Evolutionary conservation across 2,888 invertebrate genomes (phyloP), one percentile per base, ranked within the genome.

Genomic region (Hecatera dysodea): DNA sequence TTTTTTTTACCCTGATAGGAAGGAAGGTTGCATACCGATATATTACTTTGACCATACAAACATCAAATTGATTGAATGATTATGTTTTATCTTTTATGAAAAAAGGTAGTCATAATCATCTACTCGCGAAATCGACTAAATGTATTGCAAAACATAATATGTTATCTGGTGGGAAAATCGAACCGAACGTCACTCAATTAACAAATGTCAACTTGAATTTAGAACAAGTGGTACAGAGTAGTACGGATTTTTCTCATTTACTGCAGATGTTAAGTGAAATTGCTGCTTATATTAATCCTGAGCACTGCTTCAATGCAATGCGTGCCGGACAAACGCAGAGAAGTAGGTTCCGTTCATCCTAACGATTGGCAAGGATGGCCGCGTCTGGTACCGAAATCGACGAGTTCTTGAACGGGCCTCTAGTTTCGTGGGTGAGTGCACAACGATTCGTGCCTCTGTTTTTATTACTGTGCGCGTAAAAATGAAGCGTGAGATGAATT

Each of bases 361-460:
- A 95, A 93, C 93, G 87, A 85, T 89, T 88, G 90, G 87, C 89
- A 90, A 96, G 92, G 91, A 96, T 96, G 96, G 96, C 96, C 86
- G 97, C 97, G 87, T 96, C 97, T 90, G 96, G 97, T 88, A 96
- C 97, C 87, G 98, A 98, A 95, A 97, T 98, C 87, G 98, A 98
- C 91, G 98, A 98, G 91, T 98, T 98, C 94, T 96, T 98, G 92
- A 97, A 97, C 91, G 98, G 98, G 89, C 98, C 98, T 89, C 96
- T 98, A 85, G 98, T 98, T 88, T 97, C 97, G 93, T 98, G 98
- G 98, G 98, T 98, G 96, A 97, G 97, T 96, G 93, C 92, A 93
- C 93, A 94, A 88, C 89, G 87, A 92, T 92, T 90, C 88, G 88
- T 91, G 89, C 89, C 90, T 88, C 83, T 87, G 89, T 89, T 91